Percentiles rank a stretch among this genome's conserved stretches.
Evolutionary conservation across 2,113 vertebrate genomes (phyloP).

Genomic region (Laticauda colubrina): DNA sequence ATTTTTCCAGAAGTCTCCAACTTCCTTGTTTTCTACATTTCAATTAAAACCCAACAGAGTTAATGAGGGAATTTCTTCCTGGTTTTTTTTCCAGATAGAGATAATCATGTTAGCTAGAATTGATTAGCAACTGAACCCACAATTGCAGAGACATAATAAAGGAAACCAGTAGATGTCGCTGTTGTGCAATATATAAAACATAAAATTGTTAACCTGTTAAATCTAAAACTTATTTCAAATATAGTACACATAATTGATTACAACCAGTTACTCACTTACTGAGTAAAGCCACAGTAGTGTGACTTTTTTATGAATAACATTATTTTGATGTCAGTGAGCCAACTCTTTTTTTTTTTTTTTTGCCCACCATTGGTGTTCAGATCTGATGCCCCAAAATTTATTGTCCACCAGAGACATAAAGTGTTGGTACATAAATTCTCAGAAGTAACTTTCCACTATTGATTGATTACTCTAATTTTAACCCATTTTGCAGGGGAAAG

Average conservation of each 20-base stretch:
- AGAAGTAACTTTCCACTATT: not conserved
- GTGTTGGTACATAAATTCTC: not conserved
- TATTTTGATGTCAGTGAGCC: not conserved
- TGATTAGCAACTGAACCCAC: not conserved
- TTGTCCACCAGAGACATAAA: not conserved
- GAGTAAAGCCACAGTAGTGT: not conserved
- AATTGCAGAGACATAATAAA: fast-evolving
- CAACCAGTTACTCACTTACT: not conserved
- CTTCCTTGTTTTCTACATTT: not conserved
- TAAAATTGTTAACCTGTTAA: not conserved
- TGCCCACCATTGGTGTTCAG: not conserved
- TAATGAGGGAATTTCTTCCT: not conserved
- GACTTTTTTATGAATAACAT: not conserved
- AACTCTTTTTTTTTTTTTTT: not conserved
- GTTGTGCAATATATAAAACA: slow-evolving; percentile 8
- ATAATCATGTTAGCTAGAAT: not conserved
- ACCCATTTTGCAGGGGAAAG: not conserved
- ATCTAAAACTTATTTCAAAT: not conserved
- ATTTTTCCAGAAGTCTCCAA: not conserved
- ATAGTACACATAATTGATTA: not conserved
- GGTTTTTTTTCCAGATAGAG: not conserved
- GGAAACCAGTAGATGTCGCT: slow-evolving; percentile 34
- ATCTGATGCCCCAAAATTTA: not conserved
- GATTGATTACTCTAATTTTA: not conserved
- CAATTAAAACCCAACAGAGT: not conserved